Base-by-base conservation (phyloP, 2,888 invertebrate species). In the Pammene fasciana region DNA sequence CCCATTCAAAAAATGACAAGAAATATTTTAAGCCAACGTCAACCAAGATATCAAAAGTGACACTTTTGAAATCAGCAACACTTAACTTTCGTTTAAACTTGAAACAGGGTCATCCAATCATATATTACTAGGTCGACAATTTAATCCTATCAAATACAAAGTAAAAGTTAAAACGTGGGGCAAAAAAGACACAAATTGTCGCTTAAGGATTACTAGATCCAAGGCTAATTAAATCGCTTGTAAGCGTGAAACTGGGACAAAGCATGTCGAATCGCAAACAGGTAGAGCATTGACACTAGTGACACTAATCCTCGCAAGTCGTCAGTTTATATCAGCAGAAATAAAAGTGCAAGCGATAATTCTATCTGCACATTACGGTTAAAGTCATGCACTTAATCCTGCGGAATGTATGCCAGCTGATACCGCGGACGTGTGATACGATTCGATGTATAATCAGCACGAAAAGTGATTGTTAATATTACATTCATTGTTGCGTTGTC, bases 361-460 rank as follows among this genome's bases (percentile, higher is more conserved):
- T 79, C 76, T 76, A 75, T 79, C 76, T 75, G 70, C 75, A 79
- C 78, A 86, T 83, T 83, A 84, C 83, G 85, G 87, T 86, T 83
- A 84, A 75, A 79, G 78, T 78, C 65, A 68, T 54, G 61, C 61
- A n/a, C 60, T 65, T 70, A 70, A 70, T 70, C 70, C 70, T 70
- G 67, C 55, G 52, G 46, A 56, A 66, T 60, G 66, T 70, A 46
- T 62, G 67, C 61, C 76, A 75, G 73, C 74, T 75, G 80, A 79
- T 81, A 79, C 71, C 75, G 75, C 48, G 65, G 75, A 79, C 78
- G 77, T 78, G 74, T 82, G 79, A 82, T 78, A 79, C 82, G 80
- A 82, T 79, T 78, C 78, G 78, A 79, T 73, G 76, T 77, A 76
- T 74, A 76, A 71, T 77, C 76, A 70, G 56, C 61, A 72, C 62